A percentile compares a stretch with the other conserved stretches of the same genome.
phyloP scores from a whole-genome alignment of 2,888 invertebrate genomes.

The Nyleta sp. region DNA sequence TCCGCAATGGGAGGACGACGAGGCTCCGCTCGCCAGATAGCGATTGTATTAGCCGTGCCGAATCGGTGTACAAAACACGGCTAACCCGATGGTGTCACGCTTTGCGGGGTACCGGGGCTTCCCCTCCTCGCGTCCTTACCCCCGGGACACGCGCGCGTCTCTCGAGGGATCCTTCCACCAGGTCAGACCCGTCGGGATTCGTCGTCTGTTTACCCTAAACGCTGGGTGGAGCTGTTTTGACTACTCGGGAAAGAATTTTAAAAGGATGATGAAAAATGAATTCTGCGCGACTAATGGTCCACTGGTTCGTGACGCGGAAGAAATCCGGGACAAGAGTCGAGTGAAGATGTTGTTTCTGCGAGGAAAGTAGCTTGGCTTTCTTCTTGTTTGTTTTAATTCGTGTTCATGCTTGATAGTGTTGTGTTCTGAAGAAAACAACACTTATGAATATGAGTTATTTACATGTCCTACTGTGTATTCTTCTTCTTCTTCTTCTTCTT shows the following conservation, averaged over 20 bases:
- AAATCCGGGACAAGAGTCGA: too few relatives aligned
- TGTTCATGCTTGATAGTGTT: too few relatives aligned
- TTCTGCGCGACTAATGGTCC: not conserved
- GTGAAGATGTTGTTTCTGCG: too few relatives aligned
- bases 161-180: conserved; percentile 59
- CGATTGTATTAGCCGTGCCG: conserved; percentile 79
- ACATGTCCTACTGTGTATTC: too few relatives aligned
- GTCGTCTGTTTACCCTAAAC: conserved; percentile 59
- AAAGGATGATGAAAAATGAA: conserved; percentile 35
- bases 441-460: too few relatives aligned
- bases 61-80: conserved; percentile 79
- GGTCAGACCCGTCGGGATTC: conserved; percentile 36
- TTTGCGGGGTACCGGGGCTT: conserved; percentile 13
- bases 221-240: conserved; percentile 76
- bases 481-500: too few relatives aligned
- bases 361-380: too few relatives aligned
- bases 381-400: too few relatives aligned
- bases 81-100: conserved; percentile 72
- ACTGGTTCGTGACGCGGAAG: too few relatives aligned
- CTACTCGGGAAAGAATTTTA: conserved; percentile 66
- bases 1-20: conserved; percentile 62
- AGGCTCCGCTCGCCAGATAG: conserved; percentile 70
- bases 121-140: conserved; percentile 36
- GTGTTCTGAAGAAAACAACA: too few relatives aligned
- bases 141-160: conserved; percentile 52